A percentile compares a stretch with the other conserved stretches of the same genome.
These are phyloP conservation scores for Drosophila trapezifrons DNA, from an alignment of 1,140 invertebrate species.

Conservation along the genomic window DNA sequence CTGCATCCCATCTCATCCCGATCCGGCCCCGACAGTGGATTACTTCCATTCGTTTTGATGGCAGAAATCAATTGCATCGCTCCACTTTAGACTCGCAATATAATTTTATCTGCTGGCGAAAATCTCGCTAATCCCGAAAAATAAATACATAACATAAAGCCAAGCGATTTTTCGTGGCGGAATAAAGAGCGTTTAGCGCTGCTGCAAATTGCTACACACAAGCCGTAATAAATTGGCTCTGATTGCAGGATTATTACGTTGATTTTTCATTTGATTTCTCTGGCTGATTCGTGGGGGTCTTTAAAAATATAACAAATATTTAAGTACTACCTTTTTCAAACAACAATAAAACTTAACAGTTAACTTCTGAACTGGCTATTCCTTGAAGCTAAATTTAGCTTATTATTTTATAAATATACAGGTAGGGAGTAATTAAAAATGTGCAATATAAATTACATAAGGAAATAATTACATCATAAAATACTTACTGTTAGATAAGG, in stretches of 20 bases:
- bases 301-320: neutral
- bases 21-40: conserved; percentile 42
- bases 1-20: conserved; percentile 1
- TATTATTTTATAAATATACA: no score
- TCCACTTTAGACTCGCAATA: conserved; percentile 26
- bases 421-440: no score
- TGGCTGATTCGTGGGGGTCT: neutral
- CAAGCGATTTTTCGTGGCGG: conserved; percentile 14
- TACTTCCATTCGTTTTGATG: conserved; percentile 46
- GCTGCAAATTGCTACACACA: conserved; percentile 17
- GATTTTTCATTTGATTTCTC: conserved; percentile 15
- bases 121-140: conserved; percentile 29
- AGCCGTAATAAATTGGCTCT: conserved; percentile 10
- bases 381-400: neutral
- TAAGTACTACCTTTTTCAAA: neutral
- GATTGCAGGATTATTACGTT: conserved; percentile 23
- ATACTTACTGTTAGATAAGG: no score
- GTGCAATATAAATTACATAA: no score
- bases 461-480: no score
- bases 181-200: conserved; percentile 2
- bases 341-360: no score
- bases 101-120: conserved; percentile 28
- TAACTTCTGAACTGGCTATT: no score
- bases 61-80: conserved; percentile 38
- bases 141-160: conserved; percentile 31